Evolutionary conservation across 2,888 invertebrate species (phyloP).

Genomic region (Lepidocyrtinus sp.): DNA sequence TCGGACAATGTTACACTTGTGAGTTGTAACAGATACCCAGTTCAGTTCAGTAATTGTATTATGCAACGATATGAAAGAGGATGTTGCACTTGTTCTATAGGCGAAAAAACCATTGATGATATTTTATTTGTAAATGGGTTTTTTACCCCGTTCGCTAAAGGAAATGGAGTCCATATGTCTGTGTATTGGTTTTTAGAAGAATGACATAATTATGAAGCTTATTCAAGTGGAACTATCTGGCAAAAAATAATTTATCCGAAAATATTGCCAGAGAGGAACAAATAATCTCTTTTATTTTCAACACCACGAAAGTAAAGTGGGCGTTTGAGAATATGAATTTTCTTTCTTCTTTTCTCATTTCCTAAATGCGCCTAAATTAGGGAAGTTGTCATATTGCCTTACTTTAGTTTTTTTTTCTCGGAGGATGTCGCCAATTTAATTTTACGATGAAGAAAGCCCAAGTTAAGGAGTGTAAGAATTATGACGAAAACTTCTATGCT

Average conservation of each 20-base stretch:
- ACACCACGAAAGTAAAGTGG: neutral
- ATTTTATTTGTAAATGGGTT: neutral
- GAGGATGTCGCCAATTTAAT: conserved; percentile 32
- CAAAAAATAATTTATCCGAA: neutral
- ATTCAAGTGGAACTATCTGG: neutral
- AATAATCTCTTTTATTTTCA: neutral
- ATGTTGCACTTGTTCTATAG: neutral
- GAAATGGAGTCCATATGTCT: neutral
- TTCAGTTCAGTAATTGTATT: neutral
- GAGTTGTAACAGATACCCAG: neutral
- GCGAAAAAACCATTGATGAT: neutral
- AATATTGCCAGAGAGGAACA: neutral
- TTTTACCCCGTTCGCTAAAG: neutral
- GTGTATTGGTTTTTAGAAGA: neutral
- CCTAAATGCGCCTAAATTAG: neutral
- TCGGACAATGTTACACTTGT: too few species aligned
- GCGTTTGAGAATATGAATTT: too few species aligned
- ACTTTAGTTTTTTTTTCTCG: neutral
- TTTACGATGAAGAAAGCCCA: neutral
- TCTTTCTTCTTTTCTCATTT: neutral
- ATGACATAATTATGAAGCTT: too few species aligned
- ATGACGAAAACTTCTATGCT: too few species aligned
- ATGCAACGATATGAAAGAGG: neutral
- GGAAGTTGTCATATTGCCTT: neutral
- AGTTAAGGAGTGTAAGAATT: neutral